Conservation (phyloP, 2,888 invertebrate species). For the Torymus aiolomorphi region DNA sequence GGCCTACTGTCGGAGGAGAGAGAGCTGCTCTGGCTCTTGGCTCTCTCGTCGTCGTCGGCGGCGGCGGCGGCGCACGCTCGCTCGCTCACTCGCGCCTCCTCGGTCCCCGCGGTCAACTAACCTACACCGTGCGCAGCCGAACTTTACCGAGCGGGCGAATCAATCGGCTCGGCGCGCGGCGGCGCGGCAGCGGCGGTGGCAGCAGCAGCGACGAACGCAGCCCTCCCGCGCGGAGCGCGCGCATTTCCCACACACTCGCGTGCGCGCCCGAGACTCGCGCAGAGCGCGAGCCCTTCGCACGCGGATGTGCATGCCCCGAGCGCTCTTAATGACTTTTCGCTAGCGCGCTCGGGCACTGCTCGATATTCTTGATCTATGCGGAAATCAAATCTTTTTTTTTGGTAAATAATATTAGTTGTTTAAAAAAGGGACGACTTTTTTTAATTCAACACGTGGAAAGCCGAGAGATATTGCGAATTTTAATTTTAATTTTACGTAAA, state of each 20-base stretch:
- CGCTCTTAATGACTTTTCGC: no score
- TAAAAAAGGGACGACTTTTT: no score
- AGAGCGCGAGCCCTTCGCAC: no score
- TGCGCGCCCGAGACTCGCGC: neutral
- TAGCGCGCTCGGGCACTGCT: no score
- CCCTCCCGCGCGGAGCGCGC: neutral
- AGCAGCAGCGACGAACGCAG: neutral
- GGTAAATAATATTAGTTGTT: no score
- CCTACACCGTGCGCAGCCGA: conserved; percentile 66
- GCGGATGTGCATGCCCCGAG: no score
- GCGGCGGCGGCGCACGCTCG: no score
- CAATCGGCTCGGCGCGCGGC: conserved; percentile 63
- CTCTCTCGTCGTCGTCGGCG: conserved; percentile 65
- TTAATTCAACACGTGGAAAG: no score
- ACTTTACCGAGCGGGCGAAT: conserved; percentile 64
- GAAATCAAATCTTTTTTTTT: no score
- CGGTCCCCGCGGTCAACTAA: conserved; percentile 76
- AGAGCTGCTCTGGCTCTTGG: conserved; percentile 69
- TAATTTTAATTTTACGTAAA: no score
- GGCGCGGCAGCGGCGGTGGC: conserved; percentile 58
- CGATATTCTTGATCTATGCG: no score
- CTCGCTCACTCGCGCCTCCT: conserved; percentile 75
- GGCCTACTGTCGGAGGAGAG: conserved; percentile 74
- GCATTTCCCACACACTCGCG: conserved; percentile 6
- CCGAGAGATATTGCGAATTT: no score